Percentiles rank a stretch among this genome's conserved stretches.
Conservation (phyloP, 2,797 vertebrate genomes). For the Moxostoma hubbsi region DNA sequence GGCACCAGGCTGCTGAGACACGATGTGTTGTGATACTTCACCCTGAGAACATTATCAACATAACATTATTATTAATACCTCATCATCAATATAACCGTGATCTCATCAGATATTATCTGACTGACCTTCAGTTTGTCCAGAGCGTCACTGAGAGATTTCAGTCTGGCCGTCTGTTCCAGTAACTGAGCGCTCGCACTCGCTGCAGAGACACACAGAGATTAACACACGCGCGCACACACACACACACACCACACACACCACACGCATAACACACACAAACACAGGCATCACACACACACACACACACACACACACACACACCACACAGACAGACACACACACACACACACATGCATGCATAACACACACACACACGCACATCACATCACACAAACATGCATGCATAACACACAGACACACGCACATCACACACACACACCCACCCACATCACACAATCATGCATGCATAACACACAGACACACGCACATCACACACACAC, state of each 20-base stretch:
- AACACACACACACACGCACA: too few relatives aligned
- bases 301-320: too few relatives aligned
- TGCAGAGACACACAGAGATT: constrained; percentile 46
- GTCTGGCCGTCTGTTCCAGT: constrained; percentile 85
- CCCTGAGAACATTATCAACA: constrained; percentile 69
- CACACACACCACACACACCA: background rate
- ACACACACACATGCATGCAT: background rate
- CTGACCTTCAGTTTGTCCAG: constrained; percentile 88
- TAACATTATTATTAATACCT: too few relatives aligned
- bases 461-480: too few relatives aligned
- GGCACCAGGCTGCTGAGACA: constrained; percentile 82
- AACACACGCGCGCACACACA: background rate
- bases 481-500: too few relatives aligned
- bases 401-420: too few relatives aligned
- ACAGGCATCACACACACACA: background rate
- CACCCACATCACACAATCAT: too few relatives aligned
- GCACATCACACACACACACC: too few relatives aligned
- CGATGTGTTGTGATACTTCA: constrained; percentile 85
- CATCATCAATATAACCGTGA: background rate
- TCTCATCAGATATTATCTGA: background rate
- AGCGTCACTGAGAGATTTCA: constrained; percentile 83
- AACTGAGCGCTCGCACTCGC: constrained; percentile 86
- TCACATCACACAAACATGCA: too few relatives aligned
- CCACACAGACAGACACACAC: background rate
- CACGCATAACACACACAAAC: background rate